Percentiles rank a stretch among this genome's conserved stretches.
Conservation (phyloP, 2,888 invertebrate species). For the Sipha maydis region DNA sequence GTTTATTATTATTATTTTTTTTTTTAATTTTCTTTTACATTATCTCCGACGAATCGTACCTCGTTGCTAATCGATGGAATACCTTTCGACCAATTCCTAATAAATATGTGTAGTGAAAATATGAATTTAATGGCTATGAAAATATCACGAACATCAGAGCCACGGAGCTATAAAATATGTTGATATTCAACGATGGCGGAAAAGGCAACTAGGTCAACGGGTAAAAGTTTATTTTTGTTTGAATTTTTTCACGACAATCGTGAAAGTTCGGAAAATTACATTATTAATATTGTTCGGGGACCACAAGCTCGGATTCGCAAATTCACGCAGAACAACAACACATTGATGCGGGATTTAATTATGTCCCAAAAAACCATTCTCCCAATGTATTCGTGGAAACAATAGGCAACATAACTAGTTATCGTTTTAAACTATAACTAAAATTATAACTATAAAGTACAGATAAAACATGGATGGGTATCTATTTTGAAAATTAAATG, state of each 20-base stretch:
- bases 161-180: conserved; percentile 32
- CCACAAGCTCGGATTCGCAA: background rate
- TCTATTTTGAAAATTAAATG: no score
- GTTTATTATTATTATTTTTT: background rate
- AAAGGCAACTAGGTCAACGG: conserved; percentile 35
- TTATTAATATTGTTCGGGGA: conserved; percentile 34
- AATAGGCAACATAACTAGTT: background rate
- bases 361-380: background rate
- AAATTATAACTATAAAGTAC: background rate
- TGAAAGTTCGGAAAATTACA: conserved; percentile 34
- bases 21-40: background rate
- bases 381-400: background rate
- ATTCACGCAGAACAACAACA: conserved; percentile 2
- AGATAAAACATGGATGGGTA: no score
- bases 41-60: background rate
- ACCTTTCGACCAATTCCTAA: conserved; percentile 5
- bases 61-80: conserved; percentile 6
- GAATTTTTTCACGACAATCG: conserved; percentile 25
- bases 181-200: background rate
- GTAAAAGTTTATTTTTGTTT: conserved; percentile 26
- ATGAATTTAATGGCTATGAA: conserved; percentile 43
- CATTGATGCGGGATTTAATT: background rate
- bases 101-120: conserved; percentile 21
- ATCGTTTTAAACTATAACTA: background rate
- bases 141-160: conserved; percentile 17